Conservation (phyloP, 2,797 vertebrate genomes). For the Enteromius afrohamiltoni region DNA sequence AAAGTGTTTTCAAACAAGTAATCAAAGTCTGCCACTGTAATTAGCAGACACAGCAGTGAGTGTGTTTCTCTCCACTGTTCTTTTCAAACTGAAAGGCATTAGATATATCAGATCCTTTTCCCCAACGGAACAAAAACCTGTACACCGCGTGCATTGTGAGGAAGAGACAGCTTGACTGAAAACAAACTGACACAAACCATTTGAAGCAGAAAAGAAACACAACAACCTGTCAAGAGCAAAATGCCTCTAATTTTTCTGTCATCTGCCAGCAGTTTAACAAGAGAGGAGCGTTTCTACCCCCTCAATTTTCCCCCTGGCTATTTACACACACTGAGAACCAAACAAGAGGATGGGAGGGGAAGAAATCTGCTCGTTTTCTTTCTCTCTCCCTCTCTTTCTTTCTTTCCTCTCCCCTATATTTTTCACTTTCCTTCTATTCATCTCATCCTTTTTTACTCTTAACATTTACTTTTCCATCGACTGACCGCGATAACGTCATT, state of each 20-base stretch:
- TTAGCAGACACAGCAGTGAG: conserved; percentile 77
- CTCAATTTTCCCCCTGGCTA: conserved; percentile 72
- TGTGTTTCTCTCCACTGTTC: conserved; percentile 69
- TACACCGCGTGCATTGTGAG: conserved; percentile 66
- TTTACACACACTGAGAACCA: conserved; percentile 66
- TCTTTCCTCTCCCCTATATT: conserved; percentile 49
- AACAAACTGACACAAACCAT: conserved; percentile 83
- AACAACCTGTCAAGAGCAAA: conserved; percentile 83
- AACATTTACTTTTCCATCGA: conserved; percentile 22
- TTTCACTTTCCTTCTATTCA: conserved; percentile 50
- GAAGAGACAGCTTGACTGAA: conserved; percentile 81
- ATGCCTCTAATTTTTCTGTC: conserved; percentile 87
- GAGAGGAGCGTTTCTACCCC: conserved; percentile 77
- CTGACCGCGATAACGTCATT: conserved; percentile 6
- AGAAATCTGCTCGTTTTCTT: conserved; percentile 57
- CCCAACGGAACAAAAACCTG: conserved; percentile 66
- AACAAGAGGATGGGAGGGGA: conserved; percentile 61
- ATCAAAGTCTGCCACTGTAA: conserved; percentile 81
- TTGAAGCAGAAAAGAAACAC: conserved; percentile 81
- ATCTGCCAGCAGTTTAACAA: conserved; percentile 85
- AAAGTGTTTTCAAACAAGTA: conserved; percentile 86
- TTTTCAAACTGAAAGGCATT: conserved; percentile 62
- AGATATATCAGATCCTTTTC: conserved; percentile 79
- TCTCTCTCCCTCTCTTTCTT: conserved; percentile 7
- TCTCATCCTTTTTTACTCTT: conserved; percentile 21